Percentiles rank a stretch among this genome's conserved stretches.
These are phyloP conservation scores for Podotricha telesiphe DNA, from an alignment of 2,888 invertebrate species.

Conservation along the genomic window DNA sequence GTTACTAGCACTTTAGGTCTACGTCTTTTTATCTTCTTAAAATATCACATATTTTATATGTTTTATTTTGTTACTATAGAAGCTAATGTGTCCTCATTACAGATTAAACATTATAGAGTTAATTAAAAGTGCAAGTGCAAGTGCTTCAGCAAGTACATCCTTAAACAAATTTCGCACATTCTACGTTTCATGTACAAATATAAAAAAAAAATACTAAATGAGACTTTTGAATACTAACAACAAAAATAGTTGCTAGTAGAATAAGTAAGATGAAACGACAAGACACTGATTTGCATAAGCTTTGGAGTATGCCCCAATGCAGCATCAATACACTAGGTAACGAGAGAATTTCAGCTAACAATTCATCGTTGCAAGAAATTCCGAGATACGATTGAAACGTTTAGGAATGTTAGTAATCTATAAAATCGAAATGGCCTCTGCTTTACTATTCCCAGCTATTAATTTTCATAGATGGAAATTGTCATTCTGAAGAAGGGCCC, in stretches of 20 bases:
- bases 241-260: background rate
- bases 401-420: slow-evolving; percentile 71
- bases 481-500: slow-evolving; percentile 72
- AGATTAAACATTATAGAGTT: too few relatives aligned
- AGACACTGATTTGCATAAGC: slow-evolving; percentile 15
- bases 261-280: slow-evolving; percentile 2
- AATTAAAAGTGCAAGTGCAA: too few relatives aligned
- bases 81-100: too few relatives aligned
- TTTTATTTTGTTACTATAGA: too few relatives aligned
- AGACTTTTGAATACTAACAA: background rate
- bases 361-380: slow-evolving; percentile 43
- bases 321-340: slow-evolving; percentile 13
- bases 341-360: slow-evolving; percentile 24
- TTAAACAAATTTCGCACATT: too few relatives aligned
- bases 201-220: background rate
- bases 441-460: slow-evolving; percentile 60
- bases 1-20: too few relatives aligned
- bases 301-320: background rate
- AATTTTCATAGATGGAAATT: slow-evolving; percentile 80
- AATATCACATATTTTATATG: too few relatives aligned
- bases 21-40: too few relatives aligned
- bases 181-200: background rate
- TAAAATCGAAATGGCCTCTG: slow-evolving; percentile 58
- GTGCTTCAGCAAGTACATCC: too few relatives aligned
- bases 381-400: slow-evolving; percentile 51